Conservation (phyloP, 2,113 vertebrate genomes). For the Vombatus ursinus region DNA sequence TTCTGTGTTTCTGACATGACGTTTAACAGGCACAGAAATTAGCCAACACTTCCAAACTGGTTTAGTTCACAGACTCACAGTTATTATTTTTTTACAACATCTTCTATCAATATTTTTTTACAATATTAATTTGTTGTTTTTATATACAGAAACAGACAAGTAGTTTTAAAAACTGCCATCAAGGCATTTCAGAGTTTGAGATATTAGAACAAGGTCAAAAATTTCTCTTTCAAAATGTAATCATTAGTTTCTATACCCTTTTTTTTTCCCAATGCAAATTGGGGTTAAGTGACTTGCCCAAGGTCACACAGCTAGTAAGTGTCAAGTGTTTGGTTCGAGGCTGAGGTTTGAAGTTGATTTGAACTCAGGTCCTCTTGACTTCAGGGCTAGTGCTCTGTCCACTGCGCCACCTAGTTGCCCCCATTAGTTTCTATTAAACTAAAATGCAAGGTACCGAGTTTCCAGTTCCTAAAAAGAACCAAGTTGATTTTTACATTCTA, state of each 20-base stretch:
- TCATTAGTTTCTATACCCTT: no score
- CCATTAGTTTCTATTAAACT: conserved; percentile 51
- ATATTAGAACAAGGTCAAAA: conserved; percentile 47
- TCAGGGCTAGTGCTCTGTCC: no score
- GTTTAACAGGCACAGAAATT: conserved; percentile 72
- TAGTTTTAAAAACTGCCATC: conserved; percentile 28
- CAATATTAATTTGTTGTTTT: conserved; percentile 32
- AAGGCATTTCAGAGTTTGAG: conserved; percentile 42
- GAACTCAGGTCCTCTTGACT: no score
- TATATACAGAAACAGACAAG: conserved; percentile 60
- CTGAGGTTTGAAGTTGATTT: no score
- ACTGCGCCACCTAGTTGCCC: no score
- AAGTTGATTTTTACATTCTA: conserved; percentile 21
- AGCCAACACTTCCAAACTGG: conserved; percentile 70
- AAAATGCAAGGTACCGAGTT: conserved; percentile 46
- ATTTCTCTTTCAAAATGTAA: conserved; percentile 36
- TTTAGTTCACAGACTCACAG: conserved; percentile 60
- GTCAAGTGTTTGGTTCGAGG: no score
- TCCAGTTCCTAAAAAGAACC: conserved; percentile 33
- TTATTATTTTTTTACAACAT: conserved; percentile 57
- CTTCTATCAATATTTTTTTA: conserved; percentile 51
- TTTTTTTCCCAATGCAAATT: no score
- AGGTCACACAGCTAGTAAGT: no score
- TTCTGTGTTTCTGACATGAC: conserved; percentile 81
- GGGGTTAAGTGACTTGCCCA: no score